Evolutionary conservation across 2,113 vertebrate species (phyloP).

Genomic region (Desmodus rotundus): DNA sequence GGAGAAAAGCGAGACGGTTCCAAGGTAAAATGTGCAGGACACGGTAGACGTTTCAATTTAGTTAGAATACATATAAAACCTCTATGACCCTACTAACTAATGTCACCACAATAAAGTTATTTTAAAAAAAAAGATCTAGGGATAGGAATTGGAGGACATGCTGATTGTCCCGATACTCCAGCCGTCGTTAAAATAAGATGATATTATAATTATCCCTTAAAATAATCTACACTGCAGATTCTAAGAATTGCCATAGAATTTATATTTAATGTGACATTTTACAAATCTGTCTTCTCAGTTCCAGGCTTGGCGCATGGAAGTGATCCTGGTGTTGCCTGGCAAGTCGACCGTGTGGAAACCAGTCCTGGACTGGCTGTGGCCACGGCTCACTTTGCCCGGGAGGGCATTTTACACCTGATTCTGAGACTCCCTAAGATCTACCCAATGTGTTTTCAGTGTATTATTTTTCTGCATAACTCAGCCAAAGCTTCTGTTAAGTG

Average conservation of each 20-base stretch:
- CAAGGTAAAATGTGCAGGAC: neutral
- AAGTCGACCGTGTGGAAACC: neutral
- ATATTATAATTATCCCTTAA: neutral
- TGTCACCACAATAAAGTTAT: no score
- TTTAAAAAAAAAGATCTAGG: neutral
- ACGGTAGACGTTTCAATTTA: neutral
- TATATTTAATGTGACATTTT: neutral
- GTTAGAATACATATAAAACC: no score
- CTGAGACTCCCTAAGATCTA: neutral
- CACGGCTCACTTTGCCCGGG: neutral
- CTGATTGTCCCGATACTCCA: neutral
- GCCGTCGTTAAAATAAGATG: neutral
- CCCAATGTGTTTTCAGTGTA: neutral
- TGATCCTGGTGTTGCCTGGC: neutral
- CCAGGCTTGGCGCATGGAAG: neutral
- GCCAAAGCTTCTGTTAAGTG: neutral
- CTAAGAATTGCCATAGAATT: neutral
- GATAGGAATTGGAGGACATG: neutral
- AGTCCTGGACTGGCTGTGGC: neutral
- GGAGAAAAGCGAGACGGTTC: neutral
- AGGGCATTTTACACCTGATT: neutral
- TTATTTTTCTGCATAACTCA: neutral
- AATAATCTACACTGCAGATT: neutral
- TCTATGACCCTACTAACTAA: no score
- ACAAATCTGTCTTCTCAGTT: neutral